A percentile compares a stretch with the other conserved stretches of the same genome.
Conservation (phyloP, 2,113 vertebrate species). For the Eurystomus gularis region DNA sequence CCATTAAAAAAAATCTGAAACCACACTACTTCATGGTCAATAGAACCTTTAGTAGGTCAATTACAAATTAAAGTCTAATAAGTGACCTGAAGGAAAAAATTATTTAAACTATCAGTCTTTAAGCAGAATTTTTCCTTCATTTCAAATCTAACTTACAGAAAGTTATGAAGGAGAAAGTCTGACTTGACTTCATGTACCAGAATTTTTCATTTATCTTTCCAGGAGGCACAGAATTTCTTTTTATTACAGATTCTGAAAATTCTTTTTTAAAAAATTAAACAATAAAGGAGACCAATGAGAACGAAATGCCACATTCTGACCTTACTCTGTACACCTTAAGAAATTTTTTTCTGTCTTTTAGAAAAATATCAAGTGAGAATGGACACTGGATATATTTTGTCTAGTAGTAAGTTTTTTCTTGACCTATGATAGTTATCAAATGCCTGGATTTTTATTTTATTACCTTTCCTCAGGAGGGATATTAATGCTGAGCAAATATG, state of each 20-base stretch:
- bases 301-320: not conserved
- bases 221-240: not conserved
- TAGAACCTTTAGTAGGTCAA: not conserved
- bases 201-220: not conserved
- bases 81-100: not conserved
- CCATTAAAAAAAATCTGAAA: not conserved
- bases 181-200: not conserved
- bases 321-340: rapidly evolving
- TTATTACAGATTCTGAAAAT: not conserved
- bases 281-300: rapidly evolving
- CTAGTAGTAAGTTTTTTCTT: not conserved
- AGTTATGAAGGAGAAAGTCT: not conserved
- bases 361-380: not conserved
- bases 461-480: not conserved
- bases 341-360: not conserved
- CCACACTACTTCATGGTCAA: not conserved
- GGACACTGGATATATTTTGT: not conserved
- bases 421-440: not conserved
- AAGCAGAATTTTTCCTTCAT: not conserved
- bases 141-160: not conserved
- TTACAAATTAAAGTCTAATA: not conserved
- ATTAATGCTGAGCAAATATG: not conserved
- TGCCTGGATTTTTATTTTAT: not conserved
- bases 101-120: not conserved
- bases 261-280: not conserved